Conservation (phyloP, 2,113 vertebrate species). For the Corydoras sp. region DNA sequence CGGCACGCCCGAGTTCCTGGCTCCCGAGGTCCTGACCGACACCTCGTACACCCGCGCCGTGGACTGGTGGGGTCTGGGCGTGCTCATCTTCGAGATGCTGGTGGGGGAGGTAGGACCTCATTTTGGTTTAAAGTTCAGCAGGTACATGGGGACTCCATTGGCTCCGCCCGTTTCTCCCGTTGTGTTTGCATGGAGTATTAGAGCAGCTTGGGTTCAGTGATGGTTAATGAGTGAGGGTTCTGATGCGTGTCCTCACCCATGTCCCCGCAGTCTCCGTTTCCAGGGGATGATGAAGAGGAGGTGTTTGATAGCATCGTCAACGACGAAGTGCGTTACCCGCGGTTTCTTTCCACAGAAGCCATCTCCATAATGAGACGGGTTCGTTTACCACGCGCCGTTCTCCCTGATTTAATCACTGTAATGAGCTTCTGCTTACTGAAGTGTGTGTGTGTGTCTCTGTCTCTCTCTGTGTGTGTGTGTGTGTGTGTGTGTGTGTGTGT, state of each 20-base stretch:
- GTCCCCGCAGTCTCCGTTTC: conserved; percentile 84
- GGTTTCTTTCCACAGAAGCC: conserved; percentile 94
- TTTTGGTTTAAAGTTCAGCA: not conserved
- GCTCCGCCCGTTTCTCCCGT: no score
- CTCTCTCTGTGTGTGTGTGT: not conserved
- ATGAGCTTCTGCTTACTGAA: not conserved
- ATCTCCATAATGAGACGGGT: conserved; percentile 99
- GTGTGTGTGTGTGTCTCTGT: not conserved
- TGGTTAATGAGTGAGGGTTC: no score
- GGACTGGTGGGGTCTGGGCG: conserved; percentile 98
- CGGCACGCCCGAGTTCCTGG: conserved; percentile 95
- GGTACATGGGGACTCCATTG: no score
- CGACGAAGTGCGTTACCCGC: conserved; percentile 95
- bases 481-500: conserved; percentile 15
- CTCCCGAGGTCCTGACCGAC: conserved; percentile 95
- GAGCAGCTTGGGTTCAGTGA: no score
- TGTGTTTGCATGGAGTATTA: no score
- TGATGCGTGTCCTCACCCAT: not conserved
- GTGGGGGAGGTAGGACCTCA: conserved; percentile 86
- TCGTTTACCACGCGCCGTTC: not conserved
- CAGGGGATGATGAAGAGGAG: conserved; percentile 96
- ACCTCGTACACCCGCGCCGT: conserved; percentile 96
- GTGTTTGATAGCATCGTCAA: conserved; percentile 99
- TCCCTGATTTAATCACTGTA: no score
- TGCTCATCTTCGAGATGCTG: conserved; percentile 98